Base-by-base conservation (phyloP, 2,797 vertebrate genomes). In the Chelmon rostratus region DNA sequence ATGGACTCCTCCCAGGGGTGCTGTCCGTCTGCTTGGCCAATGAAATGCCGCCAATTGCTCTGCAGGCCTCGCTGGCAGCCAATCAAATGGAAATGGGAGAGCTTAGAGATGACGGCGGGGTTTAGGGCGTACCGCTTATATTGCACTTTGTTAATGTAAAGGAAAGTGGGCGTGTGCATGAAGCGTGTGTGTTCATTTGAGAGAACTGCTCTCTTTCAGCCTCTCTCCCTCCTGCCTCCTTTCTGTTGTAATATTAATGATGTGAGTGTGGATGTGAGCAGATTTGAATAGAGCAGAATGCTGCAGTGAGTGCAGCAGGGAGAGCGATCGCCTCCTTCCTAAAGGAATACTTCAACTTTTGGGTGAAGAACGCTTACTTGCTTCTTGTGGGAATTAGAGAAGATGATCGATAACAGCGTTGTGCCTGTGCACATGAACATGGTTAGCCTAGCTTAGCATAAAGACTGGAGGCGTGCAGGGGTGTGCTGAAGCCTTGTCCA, bases 81-180 rank as follows among this genome's bases (percentile, higher is more conserved):
- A 91, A 93, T 94, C 93, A 94, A 91, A 91, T 82, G 80, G 78
- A 92, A 94, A 91, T 82, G 63, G 86, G 67, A 87, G 81, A 82
- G 79, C 81, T 88, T 82, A 87, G 87, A 72, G 78, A 86, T 66
- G 88, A 88, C 64, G 78, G 70, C 76, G 70, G 83, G 64, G 84
- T 88, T 88, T 57, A 66, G 73, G 76, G 68, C 71, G 40, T 2
- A 44, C 76, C 73, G 78, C 70, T 81, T 82, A 53, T 44, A 72
- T 40, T 53, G 69, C 71, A 85, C 73, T 89, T 78, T 79, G 70
- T 66, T 85, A 79, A 88, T 78, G 68, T 69, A 76, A 80, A 73
- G 61, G 23, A 67, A 68, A 76, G 35, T 54, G 15, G 1, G 44
- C 21, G 35, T 68, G 63, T 65, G 76, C 54, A 59, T 40, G 23